Conservation (phyloP, 2,113 vertebrate species). For the Coreoperca whiteheadi region DNA sequence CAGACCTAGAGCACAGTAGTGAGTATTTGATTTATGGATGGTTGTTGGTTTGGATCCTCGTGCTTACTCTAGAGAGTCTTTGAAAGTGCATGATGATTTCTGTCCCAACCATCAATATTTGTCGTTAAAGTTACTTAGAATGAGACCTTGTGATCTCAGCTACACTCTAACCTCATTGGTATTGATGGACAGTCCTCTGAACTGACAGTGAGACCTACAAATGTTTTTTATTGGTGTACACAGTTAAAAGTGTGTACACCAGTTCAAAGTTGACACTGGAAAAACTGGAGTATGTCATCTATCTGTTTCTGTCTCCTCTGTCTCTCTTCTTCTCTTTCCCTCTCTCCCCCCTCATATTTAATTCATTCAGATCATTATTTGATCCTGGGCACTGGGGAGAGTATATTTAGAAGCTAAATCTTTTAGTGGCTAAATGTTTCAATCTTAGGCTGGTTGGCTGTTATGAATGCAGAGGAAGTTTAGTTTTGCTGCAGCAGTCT, state of each 20-base stretch:
- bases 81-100: background rate
- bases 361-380: constrained; percentile 60
- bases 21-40: background rate
- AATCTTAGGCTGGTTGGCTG: background rate
- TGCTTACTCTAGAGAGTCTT: background rate
- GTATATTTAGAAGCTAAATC: constrained; percentile 25
- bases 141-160: background rate
- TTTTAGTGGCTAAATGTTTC: constrained; percentile 26
- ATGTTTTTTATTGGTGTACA: constrained; percentile 6
- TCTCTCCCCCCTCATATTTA: constrained; percentile 56
- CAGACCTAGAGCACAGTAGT: background rate
- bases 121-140: background rate
- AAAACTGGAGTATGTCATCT: background rate
- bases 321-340: constrained; percentile 4
- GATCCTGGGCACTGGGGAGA: constrained; percentile 32
- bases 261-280: constrained; percentile 11
- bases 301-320: constrained; percentile 2
- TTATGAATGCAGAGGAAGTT: background rate
- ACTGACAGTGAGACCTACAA: background rate
- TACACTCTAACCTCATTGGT: background rate
- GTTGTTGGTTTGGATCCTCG: background rate
- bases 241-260: constrained; percentile 8
- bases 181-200: background rate
- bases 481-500: constrained; percentile 17
- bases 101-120: background rate